These are phyloP conservation scores for Mya arenaria DNA, from an alignment of 1,140 invertebrate species.

Conservation along the genomic window DNA sequence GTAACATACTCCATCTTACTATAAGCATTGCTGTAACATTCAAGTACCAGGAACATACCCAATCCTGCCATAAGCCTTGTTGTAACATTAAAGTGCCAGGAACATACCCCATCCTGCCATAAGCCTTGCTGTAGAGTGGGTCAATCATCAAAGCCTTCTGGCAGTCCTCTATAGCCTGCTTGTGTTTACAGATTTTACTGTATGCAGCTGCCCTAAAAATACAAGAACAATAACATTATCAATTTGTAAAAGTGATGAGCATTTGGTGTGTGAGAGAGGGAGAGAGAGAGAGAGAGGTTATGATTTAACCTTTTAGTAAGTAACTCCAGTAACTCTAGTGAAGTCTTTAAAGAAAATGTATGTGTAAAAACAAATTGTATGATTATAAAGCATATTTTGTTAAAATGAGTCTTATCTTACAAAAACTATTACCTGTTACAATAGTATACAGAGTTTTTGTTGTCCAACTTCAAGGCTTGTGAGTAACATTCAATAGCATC, in stretches of 20 bases:
- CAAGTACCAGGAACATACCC: neutral
- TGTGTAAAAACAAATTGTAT: too few relatives aligned
- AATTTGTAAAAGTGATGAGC: too few relatives aligned
- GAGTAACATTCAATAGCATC: slow-evolving; percentile 92
- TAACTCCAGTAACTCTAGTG: too few relatives aligned
- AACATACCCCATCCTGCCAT: slow-evolving; percentile 91
- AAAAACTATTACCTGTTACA: slow-evolving; percentile 86
- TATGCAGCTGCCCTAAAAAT: slow-evolving; percentile 90
- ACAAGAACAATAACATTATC: too few relatives aligned
- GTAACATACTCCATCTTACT: too few relatives aligned
- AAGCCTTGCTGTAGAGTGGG: slow-evolving; percentile 95
- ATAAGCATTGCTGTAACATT: too few relatives aligned
- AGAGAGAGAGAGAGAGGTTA: too few relatives aligned
- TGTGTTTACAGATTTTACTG: slow-evolving; percentile 91
- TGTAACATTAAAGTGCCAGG: too few relatives aligned
- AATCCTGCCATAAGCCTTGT: too few relatives aligned
- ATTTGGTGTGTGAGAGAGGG: too few relatives aligned
- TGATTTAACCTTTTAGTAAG: too few relatives aligned
- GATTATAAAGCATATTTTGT: neutral
- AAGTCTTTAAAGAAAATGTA: too few relatives aligned
- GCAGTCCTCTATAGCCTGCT: slow-evolving; percentile 93
- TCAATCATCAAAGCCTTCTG: slow-evolving; percentile 93
- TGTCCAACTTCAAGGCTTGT: slow-evolving; percentile 92
- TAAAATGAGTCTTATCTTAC: neutral
- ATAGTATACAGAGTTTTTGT: slow-evolving; percentile 95